phyloP scores from a whole-genome alignment of 2,888 invertebrate genomes.

The Mongoloraphidia duomilia region DNA sequence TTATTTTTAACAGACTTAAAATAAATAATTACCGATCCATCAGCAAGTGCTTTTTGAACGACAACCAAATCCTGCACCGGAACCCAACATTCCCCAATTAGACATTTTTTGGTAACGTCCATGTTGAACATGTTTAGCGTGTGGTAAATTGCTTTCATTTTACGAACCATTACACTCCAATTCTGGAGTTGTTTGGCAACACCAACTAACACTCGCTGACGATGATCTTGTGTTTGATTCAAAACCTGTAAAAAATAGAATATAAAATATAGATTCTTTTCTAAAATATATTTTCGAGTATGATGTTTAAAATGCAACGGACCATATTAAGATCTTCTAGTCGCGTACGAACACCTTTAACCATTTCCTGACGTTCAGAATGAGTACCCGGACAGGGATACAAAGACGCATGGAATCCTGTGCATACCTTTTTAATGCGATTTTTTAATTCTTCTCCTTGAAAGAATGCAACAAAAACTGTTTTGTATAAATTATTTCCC shows the following conservation, averaged over 20 bases:
- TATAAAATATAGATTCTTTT: not conserved
- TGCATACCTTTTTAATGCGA: constrained; percentile 84
- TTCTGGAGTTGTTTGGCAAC: constrained; percentile 78
- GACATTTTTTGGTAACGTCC: constrained; percentile 79
- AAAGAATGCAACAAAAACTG: constrained; percentile 78
- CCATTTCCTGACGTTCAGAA: constrained; percentile 75
- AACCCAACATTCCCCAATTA: constrained; percentile 84
- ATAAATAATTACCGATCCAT: constrained; percentile 51
- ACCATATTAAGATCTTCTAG: constrained; percentile 78
- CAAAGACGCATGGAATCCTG: constrained; percentile 82
- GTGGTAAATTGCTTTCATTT: constrained; percentile 90
- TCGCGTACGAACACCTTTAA: constrained; percentile 75
- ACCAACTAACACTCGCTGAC: constrained; percentile 67
- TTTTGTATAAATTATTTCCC: constrained; percentile 80
- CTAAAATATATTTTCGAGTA: constrained; percentile 2
- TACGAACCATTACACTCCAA: constrained; percentile 75
- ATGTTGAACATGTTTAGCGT: constrained; percentile 84
- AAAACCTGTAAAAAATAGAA: constrained; percentile 42
- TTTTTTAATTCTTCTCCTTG: constrained; percentile 87
- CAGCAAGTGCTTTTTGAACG: constrained; percentile 63
- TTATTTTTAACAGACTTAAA: not conserved
- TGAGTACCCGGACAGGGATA: constrained; percentile 86
- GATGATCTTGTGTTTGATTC: constrained; percentile 78
- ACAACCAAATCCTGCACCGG: constrained; percentile 53
- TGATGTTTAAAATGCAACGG: constrained; percentile 12